Evolutionary conservation across 1,140 invertebrate genomes (phyloP).

Genomic region (Polypedilum pembai): DNA sequence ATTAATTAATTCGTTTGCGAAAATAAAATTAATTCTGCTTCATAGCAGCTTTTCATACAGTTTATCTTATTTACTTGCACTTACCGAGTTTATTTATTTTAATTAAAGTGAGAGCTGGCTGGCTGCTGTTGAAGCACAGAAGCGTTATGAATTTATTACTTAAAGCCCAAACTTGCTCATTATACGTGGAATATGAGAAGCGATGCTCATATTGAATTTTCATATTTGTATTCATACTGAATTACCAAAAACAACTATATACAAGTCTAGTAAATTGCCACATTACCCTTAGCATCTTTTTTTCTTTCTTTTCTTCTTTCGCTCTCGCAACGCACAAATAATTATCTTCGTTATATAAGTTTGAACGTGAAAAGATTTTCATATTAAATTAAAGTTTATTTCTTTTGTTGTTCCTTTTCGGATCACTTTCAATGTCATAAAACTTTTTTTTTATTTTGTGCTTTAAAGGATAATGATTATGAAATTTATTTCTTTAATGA

Average conservation of each 20-base stretch:
- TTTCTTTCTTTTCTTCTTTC: neutral
- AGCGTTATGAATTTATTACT: neutral
- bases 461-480: neutral
- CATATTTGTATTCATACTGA: conserved; percentile 1
- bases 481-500: neutral
- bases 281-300: neutral
- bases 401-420: neutral
- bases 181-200: neutral
- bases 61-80: conserved; percentile 18
- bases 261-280: neutral
- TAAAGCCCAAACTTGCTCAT: neutral
- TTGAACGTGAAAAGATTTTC: conserved; percentile 21
- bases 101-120: neutral
- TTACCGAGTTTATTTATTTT: conserved; percentile 14
- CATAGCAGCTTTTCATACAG: neutral
- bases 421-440: neutral
- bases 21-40: no score
- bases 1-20: no score
- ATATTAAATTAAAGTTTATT: conserved; percentile 5
- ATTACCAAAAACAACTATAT: neutral
- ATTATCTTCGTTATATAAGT: conserved; percentile 27
- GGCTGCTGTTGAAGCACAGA: neutral
- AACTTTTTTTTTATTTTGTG: no score
- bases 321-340: conserved; percentile 24
- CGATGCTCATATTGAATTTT: neutral